A percentile compares a stretch with the other conserved stretches of the same genome.
These are phyloP conservation scores for Erebia ligea DNA, from an alignment of 2,888 invertebrate species.

Conservation along the genomic window DNA sequence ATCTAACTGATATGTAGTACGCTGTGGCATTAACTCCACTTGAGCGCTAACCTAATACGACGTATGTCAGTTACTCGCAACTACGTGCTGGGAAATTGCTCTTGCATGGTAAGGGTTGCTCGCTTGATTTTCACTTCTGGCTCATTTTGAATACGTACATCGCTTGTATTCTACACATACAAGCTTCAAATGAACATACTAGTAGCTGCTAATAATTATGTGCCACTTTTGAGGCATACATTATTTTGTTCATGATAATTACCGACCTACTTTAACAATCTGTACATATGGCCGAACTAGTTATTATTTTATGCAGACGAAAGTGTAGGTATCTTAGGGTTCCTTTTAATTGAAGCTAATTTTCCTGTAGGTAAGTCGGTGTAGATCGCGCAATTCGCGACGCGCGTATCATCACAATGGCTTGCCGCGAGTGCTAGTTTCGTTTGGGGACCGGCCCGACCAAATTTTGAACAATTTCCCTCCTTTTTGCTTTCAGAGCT, in stretches of 20 bases:
- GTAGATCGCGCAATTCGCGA: too few species aligned
- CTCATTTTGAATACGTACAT: slow-evolving; percentile 32
- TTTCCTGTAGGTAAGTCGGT: too few species aligned
- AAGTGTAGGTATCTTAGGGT: too few species aligned
- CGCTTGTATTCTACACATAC: slow-evolving; percentile 8
- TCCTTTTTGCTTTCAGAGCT: too few species aligned
- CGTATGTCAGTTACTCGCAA: slow-evolving; percentile 57
- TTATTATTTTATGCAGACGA: too few species aligned
- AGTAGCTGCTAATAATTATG: slow-evolving; percentile 17
- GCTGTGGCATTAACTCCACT: slow-evolving; percentile 46
- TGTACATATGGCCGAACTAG: too few species aligned
- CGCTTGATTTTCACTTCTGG: slow-evolving; percentile 43
- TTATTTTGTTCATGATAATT: not conserved
- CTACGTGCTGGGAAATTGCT: slow-evolving; percentile 58
- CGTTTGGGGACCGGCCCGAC: too few species aligned
- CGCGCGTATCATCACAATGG: too few species aligned
- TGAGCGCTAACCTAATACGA: slow-evolving; percentile 61
- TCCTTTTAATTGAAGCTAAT: too few species aligned
- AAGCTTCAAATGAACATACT: slow-evolving; percentile 13
- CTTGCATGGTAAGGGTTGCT: slow-evolving; percentile 46
- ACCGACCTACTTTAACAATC: too few species aligned
- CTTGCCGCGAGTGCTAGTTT: too few species aligned
- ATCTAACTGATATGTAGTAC: slow-evolving; percentile 13
- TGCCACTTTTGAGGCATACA: not conserved
- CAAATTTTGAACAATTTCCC: too few species aligned